Conservation (phyloP, 2,797 vertebrate species). For the Scyliorhinus canicula region DNA sequence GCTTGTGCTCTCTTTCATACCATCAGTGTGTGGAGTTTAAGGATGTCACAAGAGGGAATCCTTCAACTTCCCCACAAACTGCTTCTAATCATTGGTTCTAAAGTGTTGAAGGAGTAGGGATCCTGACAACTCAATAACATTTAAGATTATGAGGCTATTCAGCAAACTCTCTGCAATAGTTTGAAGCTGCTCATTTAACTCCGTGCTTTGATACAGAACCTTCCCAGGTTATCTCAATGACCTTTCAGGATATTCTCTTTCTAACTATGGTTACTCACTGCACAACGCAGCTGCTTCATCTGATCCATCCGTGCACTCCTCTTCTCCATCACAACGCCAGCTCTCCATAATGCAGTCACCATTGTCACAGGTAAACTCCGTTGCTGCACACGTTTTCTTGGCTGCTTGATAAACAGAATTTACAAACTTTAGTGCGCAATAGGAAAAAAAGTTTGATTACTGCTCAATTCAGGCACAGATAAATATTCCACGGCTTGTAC, state of each 20-base stretch:
- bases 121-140: background rate
- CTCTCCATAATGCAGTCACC: slow-evolving; percentile 84
- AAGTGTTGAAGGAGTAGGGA: background rate
- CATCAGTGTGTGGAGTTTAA: background rate
- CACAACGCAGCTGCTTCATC: slow-evolving; percentile 84
- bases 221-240: background rate
- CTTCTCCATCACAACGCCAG: slow-evolving; percentile 92
- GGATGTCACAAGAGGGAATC: background rate
- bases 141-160: background rate
- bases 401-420: slow-evolving; percentile 55
- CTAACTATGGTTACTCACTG: slow-evolving; percentile 67
- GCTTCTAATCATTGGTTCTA: background rate
- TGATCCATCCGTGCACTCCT: slow-evolving; percentile 83
- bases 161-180: background rate
- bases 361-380: slow-evolving; percentile 84
- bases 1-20: background rate
- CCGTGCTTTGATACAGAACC: background rate
- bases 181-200: background rate
- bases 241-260: background rate
- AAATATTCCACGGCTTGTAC: background rate
- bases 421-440: background rate
- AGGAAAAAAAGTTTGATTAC: background rate
- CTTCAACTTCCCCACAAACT: background rate
- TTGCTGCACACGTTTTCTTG: slow-evolving; percentile 84
- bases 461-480: background rate